These are phyloP conservation scores for Grallaria varia DNA, from an alignment of 2,113 vertebrate species.

Conservation along the genomic window DNA sequence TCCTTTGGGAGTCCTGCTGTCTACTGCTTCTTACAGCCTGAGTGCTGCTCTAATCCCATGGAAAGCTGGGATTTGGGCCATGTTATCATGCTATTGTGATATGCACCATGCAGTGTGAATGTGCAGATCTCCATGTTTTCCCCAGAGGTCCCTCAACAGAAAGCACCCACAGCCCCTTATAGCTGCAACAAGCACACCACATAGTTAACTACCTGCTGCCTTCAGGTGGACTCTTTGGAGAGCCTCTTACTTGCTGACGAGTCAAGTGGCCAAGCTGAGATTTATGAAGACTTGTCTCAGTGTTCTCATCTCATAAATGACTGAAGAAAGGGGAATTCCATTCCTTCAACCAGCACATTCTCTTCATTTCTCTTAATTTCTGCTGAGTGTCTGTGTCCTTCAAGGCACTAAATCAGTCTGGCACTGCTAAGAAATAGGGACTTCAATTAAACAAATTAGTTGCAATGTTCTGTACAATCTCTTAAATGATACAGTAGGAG, in stretches of 20 bases:
- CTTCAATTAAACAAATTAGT: slow-evolving; percentile 42
- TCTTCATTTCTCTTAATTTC: slow-evolving; percentile 30
- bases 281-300: slow-evolving; percentile 10
- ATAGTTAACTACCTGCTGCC: neutral
- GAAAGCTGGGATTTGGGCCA: neutral
- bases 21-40: neutral
- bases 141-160: neutral
- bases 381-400: neutral
- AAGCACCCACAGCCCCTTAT: neutral
- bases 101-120: neutral
- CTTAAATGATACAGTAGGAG: neutral
- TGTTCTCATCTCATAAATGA: slow-evolving; percentile 16
- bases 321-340: slow-evolving; percentile 16
- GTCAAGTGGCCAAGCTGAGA: neutral
- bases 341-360: neutral
- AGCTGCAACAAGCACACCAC: rapidly evolving
- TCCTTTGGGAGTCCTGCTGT: neutral
- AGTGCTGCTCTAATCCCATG: neutral
- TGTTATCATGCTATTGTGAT: neutral
- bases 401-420: slow-evolving; percentile 22
- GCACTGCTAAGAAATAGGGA: neutral
- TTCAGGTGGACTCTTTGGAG: neutral
- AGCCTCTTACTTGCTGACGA: neutral
- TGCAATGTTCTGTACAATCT: neutral
- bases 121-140: neutral